A percentile compares a stretch with the other conserved stretches of the same genome.
Conservation (phyloP, 2,797 vertebrate species). For the Melanotaenia boesemani region DNA sequence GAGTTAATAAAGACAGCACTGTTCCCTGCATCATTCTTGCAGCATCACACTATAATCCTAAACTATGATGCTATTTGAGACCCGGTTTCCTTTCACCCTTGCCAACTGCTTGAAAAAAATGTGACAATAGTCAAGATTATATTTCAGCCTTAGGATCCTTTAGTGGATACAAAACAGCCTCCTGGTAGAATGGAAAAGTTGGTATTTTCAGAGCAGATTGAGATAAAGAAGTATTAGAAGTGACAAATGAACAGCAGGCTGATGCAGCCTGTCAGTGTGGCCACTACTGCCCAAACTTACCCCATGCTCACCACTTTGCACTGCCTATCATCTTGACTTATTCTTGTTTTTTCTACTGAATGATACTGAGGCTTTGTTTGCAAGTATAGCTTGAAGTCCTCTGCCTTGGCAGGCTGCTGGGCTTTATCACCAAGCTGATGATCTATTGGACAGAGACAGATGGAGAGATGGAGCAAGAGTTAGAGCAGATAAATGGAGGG, state of each 20-base stretch:
- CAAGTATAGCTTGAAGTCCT: slow-evolving; percentile 47
- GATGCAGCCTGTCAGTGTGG: slow-evolving; percentile 50
- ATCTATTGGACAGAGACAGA: slow-evolving; percentile 63
- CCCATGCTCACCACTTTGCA: slow-evolving; percentile 10
- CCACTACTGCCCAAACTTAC: slow-evolving; percentile 25
- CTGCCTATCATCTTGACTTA: slow-evolving; percentile 19
- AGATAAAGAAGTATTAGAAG: slow-evolving; percentile 57
- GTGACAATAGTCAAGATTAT: not conserved
- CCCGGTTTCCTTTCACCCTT: not conserved
- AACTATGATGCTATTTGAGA: not conserved
- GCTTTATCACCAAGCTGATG: slow-evolving; percentile 52
- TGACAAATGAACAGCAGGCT: slow-evolving; percentile 63
- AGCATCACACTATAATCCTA: not conserved
- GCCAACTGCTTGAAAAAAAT: not conserved
- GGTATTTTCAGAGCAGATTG: slow-evolving; percentile 41
- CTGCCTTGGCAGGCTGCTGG: slow-evolving; percentile 48
- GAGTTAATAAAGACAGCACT: not conserved
- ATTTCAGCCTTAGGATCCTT: slow-evolving; percentile 24
- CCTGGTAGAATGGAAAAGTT: slow-evolving; percentile 29
- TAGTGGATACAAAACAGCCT: slow-evolving; percentile 15
- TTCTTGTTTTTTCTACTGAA: slow-evolving; percentile 31
- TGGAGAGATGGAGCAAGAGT: slow-evolving; percentile 42
- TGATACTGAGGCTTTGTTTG: slow-evolving; percentile 29
- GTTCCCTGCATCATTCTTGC: not conserved
- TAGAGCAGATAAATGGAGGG: slow-evolving; percentile 33